phyloP scores from a whole-genome alignment of 2,113 vertebrate genomes.

The Brachyhypopomus occidentalis region DNA sequence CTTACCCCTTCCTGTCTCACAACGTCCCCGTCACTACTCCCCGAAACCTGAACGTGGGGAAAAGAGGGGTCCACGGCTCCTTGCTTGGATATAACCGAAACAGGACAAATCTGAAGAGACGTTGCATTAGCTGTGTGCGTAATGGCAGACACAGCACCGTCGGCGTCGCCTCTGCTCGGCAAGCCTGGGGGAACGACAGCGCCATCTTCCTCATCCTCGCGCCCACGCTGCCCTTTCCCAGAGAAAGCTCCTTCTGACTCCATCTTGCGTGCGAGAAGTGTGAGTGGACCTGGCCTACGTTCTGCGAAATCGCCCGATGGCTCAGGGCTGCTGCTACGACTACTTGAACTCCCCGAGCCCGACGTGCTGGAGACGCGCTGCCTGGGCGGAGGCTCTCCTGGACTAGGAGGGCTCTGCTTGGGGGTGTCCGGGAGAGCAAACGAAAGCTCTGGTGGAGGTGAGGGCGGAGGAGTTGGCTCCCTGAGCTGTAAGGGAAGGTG shows the following conservation, averaged over 20 bases:
- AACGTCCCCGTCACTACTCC: constrained; percentile 63
- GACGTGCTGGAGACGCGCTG: constrained; percentile 70
- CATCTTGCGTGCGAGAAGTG: constrained; percentile 76
- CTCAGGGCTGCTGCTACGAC: constrained; percentile 78
- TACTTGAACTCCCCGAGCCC: constrained; percentile 77
- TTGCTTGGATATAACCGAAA: constrained; percentile 62
- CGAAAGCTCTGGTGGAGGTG: constrained; percentile 76
- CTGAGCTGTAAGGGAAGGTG: constrained; percentile 74
- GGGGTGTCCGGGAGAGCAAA: constrained; percentile 79
- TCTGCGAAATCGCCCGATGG: constrained; percentile 68
- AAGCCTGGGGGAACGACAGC: constrained; percentile 46
- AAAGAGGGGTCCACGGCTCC: constrained; percentile 41
- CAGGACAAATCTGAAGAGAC: constrained; percentile 56
- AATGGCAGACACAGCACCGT: constrained; percentile 65
- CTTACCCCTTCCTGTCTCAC: neutral
- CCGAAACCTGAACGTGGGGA: constrained; percentile 61
- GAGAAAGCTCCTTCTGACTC: constrained; percentile 75
- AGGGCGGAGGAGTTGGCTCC: constrained; percentile 77
- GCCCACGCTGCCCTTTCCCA: constrained; percentile 62
- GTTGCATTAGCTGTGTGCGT: constrained; percentile 66
- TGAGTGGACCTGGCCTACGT: constrained; percentile 74
- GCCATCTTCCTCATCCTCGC: constrained; percentile 62
- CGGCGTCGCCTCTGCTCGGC: constrained; percentile 58
- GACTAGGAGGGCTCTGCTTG: constrained; percentile 78
- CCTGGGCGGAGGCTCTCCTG: constrained; percentile 66